phyloP scores from a whole-genome alignment of 2,888 invertebrate genomes.

The Brachycybe producta region DNA sequence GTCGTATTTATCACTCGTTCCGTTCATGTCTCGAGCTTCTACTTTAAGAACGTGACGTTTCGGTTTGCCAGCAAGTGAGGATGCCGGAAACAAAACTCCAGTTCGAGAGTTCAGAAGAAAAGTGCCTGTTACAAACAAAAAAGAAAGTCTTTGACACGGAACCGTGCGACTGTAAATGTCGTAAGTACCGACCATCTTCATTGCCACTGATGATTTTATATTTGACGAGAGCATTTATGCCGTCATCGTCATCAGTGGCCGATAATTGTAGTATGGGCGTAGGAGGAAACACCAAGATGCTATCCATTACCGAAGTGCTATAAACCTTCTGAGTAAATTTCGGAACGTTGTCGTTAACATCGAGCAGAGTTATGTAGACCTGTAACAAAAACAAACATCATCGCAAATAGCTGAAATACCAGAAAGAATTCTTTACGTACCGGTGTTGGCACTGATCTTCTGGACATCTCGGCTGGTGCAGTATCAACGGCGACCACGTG shows the following conservation, averaged over 20 bases:
- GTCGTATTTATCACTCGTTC: slow-evolving; percentile 32
- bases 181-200: slow-evolving; percentile 38
- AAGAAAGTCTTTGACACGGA: slow-evolving; percentile 27
- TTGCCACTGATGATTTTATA: slow-evolving; percentile 59
- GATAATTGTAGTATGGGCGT: slow-evolving; percentile 59
- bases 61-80: slow-evolving; percentile 52
- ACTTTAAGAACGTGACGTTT: slow-evolving; percentile 48
- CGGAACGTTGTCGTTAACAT: slow-evolving; percentile 82
- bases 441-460: slow-evolving; percentile 56
- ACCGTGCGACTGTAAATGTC: background rate
- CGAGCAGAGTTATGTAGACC: slow-evolving; percentile 41
- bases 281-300: slow-evolving; percentile 60
- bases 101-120: slow-evolving; percentile 61
- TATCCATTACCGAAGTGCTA: slow-evolving; percentile 68
- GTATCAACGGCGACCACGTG: slow-evolving; percentile 69
- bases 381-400: slow-evolving; percentile 13
- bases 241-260: slow-evolving; percentile 69
- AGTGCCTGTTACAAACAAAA: slow-evolving; percentile 41
- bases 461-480: slow-evolving; percentile 52
- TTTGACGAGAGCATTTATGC: slow-evolving; percentile 57
- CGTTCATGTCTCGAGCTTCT: slow-evolving; percentile 62
- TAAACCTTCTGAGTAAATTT: slow-evolving; percentile 63
- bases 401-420: background rate
- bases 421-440: slow-evolving; percentile 38
- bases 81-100: slow-evolving; percentile 69